Conservation (phyloP, 2,113 vertebrate species). For the Otis tarda region DNA sequence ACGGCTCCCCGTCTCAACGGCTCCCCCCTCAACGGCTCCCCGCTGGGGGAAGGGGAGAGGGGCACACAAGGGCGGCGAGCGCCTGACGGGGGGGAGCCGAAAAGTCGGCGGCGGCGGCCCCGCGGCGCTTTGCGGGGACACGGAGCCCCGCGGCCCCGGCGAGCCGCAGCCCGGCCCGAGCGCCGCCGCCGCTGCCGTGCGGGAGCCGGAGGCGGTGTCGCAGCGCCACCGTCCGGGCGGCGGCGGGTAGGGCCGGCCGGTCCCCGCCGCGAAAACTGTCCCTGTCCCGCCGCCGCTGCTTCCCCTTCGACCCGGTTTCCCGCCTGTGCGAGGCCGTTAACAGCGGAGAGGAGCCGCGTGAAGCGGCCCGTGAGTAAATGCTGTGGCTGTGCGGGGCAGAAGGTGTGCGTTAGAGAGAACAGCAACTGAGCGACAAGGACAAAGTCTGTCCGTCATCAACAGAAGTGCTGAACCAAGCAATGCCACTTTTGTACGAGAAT, state of each 20-base stretch:
- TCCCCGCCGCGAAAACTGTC: fast-evolving
- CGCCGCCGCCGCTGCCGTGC: not conserved
- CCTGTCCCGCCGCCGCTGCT: fast-evolving
- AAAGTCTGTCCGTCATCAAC: not conserved
- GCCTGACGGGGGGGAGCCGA: not conserved
- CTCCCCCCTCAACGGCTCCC: too few relatives aligned
- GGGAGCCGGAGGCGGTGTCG: not conserved
- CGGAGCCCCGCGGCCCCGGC: not conserved
- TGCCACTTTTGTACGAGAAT: not conserved
- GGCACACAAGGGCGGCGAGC: not conserved
- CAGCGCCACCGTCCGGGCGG: constrained; percentile 68
- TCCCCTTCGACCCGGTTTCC: too few relatives aligned
- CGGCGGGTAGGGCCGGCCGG: not conserved
- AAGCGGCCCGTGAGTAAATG: fast-evolving
- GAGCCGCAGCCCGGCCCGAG: not conserved
- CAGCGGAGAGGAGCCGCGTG: not conserved
- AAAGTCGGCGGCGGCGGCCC: not conserved
- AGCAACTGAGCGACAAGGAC: not conserved
- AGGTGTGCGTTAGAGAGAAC: fast-evolving
- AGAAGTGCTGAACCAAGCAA: not conserved
- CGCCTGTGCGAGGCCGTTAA: fast-evolving
- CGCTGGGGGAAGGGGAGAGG: not conserved
- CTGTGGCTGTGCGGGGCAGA: fast-evolving
- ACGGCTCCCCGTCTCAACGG: too few relatives aligned
- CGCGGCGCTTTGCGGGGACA: not conserved